Conservation (phyloP, 2,113 vertebrate species). For the Struthidea cinerea region DNA sequence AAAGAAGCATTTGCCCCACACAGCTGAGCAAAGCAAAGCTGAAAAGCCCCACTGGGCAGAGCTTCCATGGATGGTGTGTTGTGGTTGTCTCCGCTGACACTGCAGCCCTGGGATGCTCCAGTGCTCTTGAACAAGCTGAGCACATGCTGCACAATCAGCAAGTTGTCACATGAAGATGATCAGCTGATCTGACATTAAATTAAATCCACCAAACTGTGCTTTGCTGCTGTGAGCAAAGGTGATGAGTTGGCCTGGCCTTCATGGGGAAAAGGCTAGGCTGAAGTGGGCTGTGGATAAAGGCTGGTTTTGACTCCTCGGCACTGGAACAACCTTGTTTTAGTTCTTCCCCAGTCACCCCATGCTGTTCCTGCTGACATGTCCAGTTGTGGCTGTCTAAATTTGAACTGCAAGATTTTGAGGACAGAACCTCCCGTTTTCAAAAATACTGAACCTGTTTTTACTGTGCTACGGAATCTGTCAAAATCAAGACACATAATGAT, state of each 20-base stretch:
- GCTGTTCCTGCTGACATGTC: neutral
- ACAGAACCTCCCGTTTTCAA: neutral
- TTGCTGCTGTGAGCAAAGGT: neutral
- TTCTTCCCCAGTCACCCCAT: neutral
- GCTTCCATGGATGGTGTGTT: neutral
- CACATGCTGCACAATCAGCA: neutral
- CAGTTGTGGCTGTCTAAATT: neutral
- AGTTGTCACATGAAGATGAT: neutral
- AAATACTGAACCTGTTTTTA: neutral
- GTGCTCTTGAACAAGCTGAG: neutral
- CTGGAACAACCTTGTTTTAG: neutral
- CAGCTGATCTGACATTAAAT: neutral
- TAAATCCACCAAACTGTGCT: neutral
- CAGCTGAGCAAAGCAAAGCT: neutral
- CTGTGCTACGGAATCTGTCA: rapidly evolving
- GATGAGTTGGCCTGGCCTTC: neutral
- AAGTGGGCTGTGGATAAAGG: rapidly evolving
- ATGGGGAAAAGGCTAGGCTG: neutral
- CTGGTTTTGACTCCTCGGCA: neutral
- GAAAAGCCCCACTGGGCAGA: neutral
- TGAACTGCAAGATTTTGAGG: neutral
- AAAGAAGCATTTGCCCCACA: neutral
- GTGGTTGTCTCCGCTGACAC: neutral
- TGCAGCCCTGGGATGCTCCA: neutral
- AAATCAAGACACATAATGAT: neutral